Evolutionary conservation across 92 coral and sea anemone genomes (phyloP).

Genomic region (Actinernus sp.): DNA sequence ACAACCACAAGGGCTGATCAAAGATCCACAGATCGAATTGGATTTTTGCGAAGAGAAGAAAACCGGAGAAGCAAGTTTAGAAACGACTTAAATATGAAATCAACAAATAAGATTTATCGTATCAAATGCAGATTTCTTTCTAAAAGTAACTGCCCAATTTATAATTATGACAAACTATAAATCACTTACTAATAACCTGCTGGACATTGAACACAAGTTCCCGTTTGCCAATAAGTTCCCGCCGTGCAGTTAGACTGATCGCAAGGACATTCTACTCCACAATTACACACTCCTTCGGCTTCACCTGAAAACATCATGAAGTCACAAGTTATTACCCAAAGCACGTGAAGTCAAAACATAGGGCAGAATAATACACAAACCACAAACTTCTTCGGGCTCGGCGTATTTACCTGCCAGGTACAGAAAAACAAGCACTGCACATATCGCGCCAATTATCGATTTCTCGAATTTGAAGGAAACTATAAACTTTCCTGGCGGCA

Average conservation of each 20-base stretch:
- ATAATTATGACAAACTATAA: no score
- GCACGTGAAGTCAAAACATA: not conserved
- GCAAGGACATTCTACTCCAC: constrained; percentile 90
- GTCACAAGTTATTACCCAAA: no score
- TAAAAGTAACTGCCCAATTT: no score
- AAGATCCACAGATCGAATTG: no score
- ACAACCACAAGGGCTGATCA: no score
- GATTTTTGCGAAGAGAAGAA: no score
- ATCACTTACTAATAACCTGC: constrained; percentile 92
- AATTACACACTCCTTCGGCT: constrained; percentile 74
- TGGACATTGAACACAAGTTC: constrained; percentile 90
- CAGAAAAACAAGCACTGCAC: constrained; percentile 7
- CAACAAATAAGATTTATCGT: not conserved
- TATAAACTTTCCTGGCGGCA: not conserved
- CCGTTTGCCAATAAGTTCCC: constrained; percentile 85
- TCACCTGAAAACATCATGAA: constrained; percentile 30
- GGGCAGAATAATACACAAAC: not conserved
- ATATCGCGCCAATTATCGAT: not conserved
- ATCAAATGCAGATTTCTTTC: no score
- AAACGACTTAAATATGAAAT: not conserved
- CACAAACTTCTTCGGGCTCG: not conserved
- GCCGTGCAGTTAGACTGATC: constrained; percentile 87
- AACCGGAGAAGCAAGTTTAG: not conserved
- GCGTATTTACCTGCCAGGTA: constrained; percentile 17
- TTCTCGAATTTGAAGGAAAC: not conserved